Evolutionary conservation across 2,888 invertebrate species (phyloP), one percentile per base, ranked within the genome.

Genomic region (Fabriciana adippe): DNA sequence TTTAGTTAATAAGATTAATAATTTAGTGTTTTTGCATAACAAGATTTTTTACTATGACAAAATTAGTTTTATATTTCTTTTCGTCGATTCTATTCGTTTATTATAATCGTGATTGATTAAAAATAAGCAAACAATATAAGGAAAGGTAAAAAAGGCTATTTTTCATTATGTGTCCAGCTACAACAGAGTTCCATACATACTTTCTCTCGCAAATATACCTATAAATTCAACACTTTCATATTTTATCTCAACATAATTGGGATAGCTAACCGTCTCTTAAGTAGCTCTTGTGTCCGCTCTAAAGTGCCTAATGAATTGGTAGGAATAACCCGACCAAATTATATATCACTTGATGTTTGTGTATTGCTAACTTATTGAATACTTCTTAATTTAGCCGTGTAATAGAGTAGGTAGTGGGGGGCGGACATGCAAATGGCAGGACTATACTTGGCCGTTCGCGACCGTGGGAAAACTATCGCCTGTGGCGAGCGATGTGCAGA

Each of bases 381-480:
- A 71, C 74, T 76, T 73, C 74, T 76, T 75, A 75, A 78, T 73
- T 81, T 79, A 80, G 86, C 76, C 74, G 90, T 79, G 88, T 92
- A 89, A 87, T 85, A 85, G 87, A 81, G 91, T 88, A 87, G 88
- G 84, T 81, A 80, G 84, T 80, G 87, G 83, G 86, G 83, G 85
- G 83, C 81, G 87, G 88, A 87, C 89, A 91, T 90, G 92, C 91
- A 92, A 91, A 92, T 92, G 88, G 88, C 88, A 83, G 88, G 83
- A 88, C 88, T 88, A 87, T 90, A 89, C 86, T 89, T 87, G 78
- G 89, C 82, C 85, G 86, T 81, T 84, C 84, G 86, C 81, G 90
- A 91, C 89, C 92, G 92, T 92, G 92, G 92, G 92, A 92, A 92
- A 92, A 92, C 90, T 91, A 92, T 92, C 92, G 92, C 92, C 92